Percentiles rank a stretch among this genome's conserved stretches.
phyloP scores from a whole-genome alignment of 2,797 vertebrate species.

The Apogon talboti region DNA sequence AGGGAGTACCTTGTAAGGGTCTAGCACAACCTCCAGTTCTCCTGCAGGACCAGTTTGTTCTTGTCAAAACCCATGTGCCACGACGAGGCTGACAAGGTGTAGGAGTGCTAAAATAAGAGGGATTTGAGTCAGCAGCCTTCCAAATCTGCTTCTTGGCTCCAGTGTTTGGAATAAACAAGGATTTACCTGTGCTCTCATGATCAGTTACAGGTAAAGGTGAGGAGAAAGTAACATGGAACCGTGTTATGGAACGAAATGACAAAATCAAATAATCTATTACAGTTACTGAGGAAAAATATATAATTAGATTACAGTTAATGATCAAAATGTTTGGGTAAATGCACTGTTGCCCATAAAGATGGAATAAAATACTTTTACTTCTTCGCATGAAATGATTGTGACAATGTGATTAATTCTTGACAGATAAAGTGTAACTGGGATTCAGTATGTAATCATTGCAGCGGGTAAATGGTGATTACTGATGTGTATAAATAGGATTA shows the following conservation, averaged over 20 bases:
- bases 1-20: conserved; percentile 60
- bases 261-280: too few species aligned
- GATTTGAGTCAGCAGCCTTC: conserved; percentile 59
- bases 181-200: conserved; percentile 16
- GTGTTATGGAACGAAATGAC: background rate
- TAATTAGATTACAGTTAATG: too few species aligned
- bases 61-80: conserved; percentile 62
- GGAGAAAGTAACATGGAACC: background rate
- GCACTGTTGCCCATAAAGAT: too few species aligned
- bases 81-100: conserved; percentile 53
- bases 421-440: too few species aligned
- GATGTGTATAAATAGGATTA: too few species aligned
- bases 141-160: conserved; percentile 50
- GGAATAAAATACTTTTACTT: too few species aligned
- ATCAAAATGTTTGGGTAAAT: too few species aligned
- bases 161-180: conserved; percentile 21
- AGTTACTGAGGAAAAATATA: too few species aligned
- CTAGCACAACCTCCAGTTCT: conserved; percentile 57
- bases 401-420: too few species aligned
- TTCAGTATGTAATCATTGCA: too few species aligned
- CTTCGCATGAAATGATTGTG: too few species aligned
- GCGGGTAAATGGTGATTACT: too few species aligned
- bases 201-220: conserved; percentile 6
- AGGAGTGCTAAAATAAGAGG: conserved; percentile 63
- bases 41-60: conserved; percentile 64